A percentile compares a stretch with the other conserved stretches of the same genome.
These are phyloP conservation scores for Drosophila emarginata DNA, from an alignment of 2,888 invertebrate genomes.

Conservation along the genomic window DNA sequence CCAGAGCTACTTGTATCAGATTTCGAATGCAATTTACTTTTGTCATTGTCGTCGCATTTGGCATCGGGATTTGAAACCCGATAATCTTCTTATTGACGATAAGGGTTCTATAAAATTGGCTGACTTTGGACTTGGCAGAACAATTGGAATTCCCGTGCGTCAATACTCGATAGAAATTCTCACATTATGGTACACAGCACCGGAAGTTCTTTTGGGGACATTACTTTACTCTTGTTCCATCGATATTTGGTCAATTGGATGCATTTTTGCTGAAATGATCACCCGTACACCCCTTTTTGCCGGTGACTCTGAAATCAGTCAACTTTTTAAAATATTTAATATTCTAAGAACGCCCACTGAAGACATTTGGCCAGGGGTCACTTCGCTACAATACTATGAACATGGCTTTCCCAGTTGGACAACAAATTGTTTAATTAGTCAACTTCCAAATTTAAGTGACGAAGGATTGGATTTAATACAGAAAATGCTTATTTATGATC, in stretches of 20 bases:
- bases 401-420: constrained; percentile 97
- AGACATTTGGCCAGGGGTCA: constrained; percentile 97
- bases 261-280: constrained; percentile 98
- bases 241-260: constrained; percentile 98
- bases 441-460: constrained; percentile 88
- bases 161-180: constrained; percentile 98
- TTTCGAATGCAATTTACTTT: constrained; percentile 93
- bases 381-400: constrained; percentile 95
- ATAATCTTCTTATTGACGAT: constrained; percentile 95
- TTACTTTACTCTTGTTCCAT: constrained; percentile 95
- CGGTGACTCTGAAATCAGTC: constrained; percentile 99
- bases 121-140: constrained; percentile 98
- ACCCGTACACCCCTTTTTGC: constrained; percentile 96
- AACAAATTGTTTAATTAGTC: constrained; percentile 89
- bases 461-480: constrained; percentile 92
- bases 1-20: constrained; percentile 94
- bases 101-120: constrained; percentile 97
- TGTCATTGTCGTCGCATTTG: constrained; percentile 96
- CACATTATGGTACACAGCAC: constrained; percentile 98
- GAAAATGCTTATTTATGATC: constrained; percentile 96
- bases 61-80: constrained; percentile 97
- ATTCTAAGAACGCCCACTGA: constrained; percentile 97
- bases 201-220: constrained; percentile 96
- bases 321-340: constrained; percentile 97
- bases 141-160: constrained; percentile 97